Evolutionary conservation across 2,797 vertebrate genomes (phyloP).

Genomic region (Acanthornis magna): DNA sequence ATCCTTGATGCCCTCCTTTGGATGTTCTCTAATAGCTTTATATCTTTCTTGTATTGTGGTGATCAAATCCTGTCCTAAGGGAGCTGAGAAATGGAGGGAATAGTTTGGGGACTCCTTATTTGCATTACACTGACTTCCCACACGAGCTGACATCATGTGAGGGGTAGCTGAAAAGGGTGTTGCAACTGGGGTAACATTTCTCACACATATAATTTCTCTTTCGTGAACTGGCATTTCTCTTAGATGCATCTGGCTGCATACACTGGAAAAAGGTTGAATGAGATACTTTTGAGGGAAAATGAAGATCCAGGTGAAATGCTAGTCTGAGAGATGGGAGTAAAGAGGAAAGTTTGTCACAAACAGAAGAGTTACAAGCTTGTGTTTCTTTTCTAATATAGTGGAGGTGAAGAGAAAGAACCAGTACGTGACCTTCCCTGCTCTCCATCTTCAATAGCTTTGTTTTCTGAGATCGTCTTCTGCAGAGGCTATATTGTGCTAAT

Average conservation of each 20-base stretch:
- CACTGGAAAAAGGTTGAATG: not conserved
- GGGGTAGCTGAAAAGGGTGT: not conserved
- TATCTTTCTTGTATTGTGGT: not conserved
- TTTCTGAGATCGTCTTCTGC: not conserved
- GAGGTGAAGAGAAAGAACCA: not conserved
- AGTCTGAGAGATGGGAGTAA: not conserved
- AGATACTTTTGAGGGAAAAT: constrained; percentile 8
- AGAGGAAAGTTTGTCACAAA: not conserved
- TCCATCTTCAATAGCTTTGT: not conserved
- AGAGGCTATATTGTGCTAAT: not conserved
- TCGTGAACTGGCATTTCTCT: not conserved
- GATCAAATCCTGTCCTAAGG: not conserved
- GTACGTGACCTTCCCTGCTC: not conserved
- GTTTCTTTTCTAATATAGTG: not conserved
- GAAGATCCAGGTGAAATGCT: not conserved
- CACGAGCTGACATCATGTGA: not conserved
- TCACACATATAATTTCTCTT: not conserved
- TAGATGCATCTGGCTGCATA: not conserved
- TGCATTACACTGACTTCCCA: not conserved
- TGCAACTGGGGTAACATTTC: not conserved
- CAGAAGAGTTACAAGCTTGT: not conserved
- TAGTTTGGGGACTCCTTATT: not conserved
- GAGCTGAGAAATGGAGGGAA: not conserved
- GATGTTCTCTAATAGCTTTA: not conserved
- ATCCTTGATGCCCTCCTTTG: not conserved